These are phyloP conservation scores for Macropis europaea DNA, from an alignment of 2,888 invertebrate genomes.

Conservation along the genomic window DNA sequence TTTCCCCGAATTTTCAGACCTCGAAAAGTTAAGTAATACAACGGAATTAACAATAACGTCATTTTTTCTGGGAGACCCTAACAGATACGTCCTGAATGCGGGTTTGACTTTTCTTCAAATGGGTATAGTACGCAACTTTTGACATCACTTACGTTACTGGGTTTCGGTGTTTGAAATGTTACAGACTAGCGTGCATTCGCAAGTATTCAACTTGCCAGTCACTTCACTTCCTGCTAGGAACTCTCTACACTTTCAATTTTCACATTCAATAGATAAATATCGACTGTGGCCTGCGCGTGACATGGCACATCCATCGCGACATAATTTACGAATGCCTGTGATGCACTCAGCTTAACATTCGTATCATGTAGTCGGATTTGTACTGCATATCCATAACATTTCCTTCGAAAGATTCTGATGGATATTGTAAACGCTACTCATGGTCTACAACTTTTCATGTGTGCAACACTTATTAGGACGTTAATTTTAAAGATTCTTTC, in stretches of 20 bases:
- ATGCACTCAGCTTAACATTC: constrained; percentile 60
- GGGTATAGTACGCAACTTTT: background rate
- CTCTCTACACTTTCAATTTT: constrained; percentile 51
- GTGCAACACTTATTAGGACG: no score
- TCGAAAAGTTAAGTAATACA: no score
- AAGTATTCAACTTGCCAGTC: constrained; percentile 28
- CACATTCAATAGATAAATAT: constrained; percentile 47
- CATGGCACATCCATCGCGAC: constrained; percentile 60
- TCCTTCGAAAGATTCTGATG: constrained; percentile 31
- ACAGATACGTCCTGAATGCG: no score
- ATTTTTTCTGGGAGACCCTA: no score
- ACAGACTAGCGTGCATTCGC: constrained; percentile 11
- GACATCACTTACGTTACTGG: constrained; percentile 12
- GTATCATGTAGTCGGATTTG: constrained; percentile 35
- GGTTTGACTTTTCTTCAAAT: no score
- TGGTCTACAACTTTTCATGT: background rate
- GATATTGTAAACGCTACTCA: background rate
- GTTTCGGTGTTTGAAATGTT: constrained; percentile 10
- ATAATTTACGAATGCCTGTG: constrained; percentile 63
- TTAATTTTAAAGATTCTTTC: no score
- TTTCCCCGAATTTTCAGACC: no score
- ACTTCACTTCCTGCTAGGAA: constrained; percentile 29
- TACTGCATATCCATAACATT: constrained; percentile 5
- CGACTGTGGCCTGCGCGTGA: constrained; percentile 64
- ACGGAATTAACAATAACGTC: no score